A percentile compares a stretch with the other conserved stretches of the same genome.
Evolutionary conservation across 2,797 vertebrate species (phyloP).

Genomic region (Telmatherina bonti): DNA sequence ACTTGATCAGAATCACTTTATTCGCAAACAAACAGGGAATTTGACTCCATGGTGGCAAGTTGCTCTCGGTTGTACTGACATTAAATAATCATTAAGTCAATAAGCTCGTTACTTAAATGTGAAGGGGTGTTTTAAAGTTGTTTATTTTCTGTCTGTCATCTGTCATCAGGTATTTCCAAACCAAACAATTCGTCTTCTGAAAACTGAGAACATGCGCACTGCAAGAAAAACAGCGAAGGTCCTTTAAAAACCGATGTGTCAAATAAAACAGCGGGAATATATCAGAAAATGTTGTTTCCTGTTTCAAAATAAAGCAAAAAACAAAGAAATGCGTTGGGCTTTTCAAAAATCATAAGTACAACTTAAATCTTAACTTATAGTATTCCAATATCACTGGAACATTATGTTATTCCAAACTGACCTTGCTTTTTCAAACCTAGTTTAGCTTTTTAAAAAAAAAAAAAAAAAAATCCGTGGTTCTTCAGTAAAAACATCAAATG

Average conservation of each 20-base stretch:
- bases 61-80: too few species aligned
- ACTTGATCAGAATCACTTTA: too few species aligned
- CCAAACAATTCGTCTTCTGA: slow-evolving; percentile 38
- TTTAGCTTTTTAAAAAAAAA: too few species aligned
- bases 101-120: neutral
- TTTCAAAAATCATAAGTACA: neutral
- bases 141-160: slow-evolving; percentile 2
- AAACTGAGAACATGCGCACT: slow-evolving; percentile 80
- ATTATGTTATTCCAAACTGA: too few species aligned
- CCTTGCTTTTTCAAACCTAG: too few species aligned
- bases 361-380: neutral
- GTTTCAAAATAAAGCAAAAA: slow-evolving; percentile 60
- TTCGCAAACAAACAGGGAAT: too few species aligned
- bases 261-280: slow-evolving; percentile 14
- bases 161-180: slow-evolving; percentile 2
- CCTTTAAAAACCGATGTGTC: slow-evolving; percentile 78
- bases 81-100: too few species aligned
- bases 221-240: slow-evolving; percentile 81
- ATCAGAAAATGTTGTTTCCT: slow-evolving; percentile 27
- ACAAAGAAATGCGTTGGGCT: too few species aligned
- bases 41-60: too few species aligned
- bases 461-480: too few species aligned
- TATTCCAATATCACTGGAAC: neutral
- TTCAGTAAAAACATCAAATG: too few species aligned
- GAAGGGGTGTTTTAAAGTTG: neutral